These are phyloP conservation scores for Silurus asotus DNA, from an alignment of 2,113 vertebrate species.

Conservation along the genomic window DNA sequence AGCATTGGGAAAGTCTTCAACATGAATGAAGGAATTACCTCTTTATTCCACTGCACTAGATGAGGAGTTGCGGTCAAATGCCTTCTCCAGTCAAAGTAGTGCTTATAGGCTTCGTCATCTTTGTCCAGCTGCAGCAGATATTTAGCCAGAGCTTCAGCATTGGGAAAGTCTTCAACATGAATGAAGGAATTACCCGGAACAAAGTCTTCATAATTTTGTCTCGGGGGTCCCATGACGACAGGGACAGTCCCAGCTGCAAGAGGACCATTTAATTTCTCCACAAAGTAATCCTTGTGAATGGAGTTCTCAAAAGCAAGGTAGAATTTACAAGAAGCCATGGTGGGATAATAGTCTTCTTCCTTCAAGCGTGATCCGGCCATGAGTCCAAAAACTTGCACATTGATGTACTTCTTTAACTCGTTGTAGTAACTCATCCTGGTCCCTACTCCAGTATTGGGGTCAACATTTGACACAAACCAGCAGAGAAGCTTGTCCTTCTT, in stretches of 20 bases:
- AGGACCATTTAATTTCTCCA: constrained; percentile 85
- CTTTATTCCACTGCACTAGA: too few relatives aligned
- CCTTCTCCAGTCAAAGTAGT: too few relatives aligned
- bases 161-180: constrained; percentile 83
- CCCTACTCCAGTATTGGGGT: constrained; percentile 72
- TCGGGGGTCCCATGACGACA: constrained; percentile 81
- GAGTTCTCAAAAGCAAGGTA: constrained; percentile 89
- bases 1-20: constrained; percentile 81
- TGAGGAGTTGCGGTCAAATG: too few relatives aligned
- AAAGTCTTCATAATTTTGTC: constrained; percentile 86
- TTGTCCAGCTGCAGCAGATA: too few relatives aligned
- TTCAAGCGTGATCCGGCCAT: constrained; percentile 74
- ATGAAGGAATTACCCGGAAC: constrained; percentile 83
- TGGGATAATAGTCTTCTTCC: constrained; percentile 78
- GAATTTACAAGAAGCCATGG: constrained; percentile 85
- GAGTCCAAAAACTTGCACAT: constrained; percentile 77
- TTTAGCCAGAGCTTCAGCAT: constrained; percentile 76
- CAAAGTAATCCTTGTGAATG: constrained; percentile 86
- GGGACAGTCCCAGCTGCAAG: constrained; percentile 83
- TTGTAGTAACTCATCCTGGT: constrained; percentile 73
- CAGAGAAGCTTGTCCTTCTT: constrained; percentile 84
- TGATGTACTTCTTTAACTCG: constrained; percentile 80
- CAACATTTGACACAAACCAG: constrained; percentile 82
- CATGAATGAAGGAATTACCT: constrained; percentile 88
- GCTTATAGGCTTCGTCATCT: too few relatives aligned